Evolutionary conservation across 2,113 vertebrate genomes (phyloP), one percentile per base, ranked within the genome.

Genomic region (Micronycteris hirsuta): DNA sequence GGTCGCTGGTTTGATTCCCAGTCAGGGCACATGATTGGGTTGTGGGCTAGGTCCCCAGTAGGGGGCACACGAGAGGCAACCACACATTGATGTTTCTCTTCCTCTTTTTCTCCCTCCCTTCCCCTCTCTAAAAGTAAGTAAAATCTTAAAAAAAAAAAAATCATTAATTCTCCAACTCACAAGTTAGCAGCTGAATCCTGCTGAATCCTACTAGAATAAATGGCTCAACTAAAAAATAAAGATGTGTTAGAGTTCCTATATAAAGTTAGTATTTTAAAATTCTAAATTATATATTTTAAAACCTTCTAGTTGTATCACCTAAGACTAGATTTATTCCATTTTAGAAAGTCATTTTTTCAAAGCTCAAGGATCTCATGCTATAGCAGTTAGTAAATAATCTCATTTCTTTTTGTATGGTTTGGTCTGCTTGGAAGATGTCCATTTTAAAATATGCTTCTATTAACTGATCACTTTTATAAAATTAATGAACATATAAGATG

Each of bases 201-300:
- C 22, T 73, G 41, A 87, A 96, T 89, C 52, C 70, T 68, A 89
- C 76, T 47, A 73, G 86, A 94, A 82, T 92, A 86, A 94, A 86
- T 24, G 58, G n/a, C 17, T 89, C 65, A 91, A 8, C 11, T 74
- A 56, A 58, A 80, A 84, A 54, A 86, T 74, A 70, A 77, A 86
- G 3, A 78, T 85, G 22, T 43, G 5, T 84, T 76, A 78, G 38
- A 86, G 4, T 74, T 89, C 41, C 33, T 22, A 45, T 22, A n/a
- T 63, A 95, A 88, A n/a, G 28, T 65, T 63, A 77, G 4, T n/a
- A n/a, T 83, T 88, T 89, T 43, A 71, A 1, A 96, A 61, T 61
- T 61, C 1, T 58, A 58, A 58, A 58, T 28, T 58, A 61, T 61
- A 61, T 28, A 47, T 74, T 94, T 96, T 90, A 71, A 92, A 95